Percentiles rank a stretch among this genome's conserved stretches.
phyloP scores from a whole-genome alignment of 2,797 vertebrate genomes.

The Pangasius macronema region DNA sequence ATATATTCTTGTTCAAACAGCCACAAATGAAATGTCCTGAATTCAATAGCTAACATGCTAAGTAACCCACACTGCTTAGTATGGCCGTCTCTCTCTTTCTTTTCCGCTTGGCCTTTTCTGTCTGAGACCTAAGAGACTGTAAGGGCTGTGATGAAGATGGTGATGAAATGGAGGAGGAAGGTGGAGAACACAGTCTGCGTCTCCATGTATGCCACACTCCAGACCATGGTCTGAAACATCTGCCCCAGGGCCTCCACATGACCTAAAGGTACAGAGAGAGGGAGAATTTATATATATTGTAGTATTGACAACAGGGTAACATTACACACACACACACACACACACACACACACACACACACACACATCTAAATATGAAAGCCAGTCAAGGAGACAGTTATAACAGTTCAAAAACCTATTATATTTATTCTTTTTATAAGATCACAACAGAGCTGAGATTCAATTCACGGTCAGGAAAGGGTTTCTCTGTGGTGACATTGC shows the following conservation, averaged over 20 bases:
- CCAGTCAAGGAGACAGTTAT: neutral
- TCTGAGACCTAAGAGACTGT: constrained; percentile 53
- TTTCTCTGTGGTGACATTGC: neutral
- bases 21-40: neutral
- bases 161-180: constrained; percentile 31
- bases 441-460: neutral
- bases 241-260: constrained; percentile 68
- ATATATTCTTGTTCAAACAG: neutral
- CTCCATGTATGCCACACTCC: constrained; percentile 46
- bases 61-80: constrained; percentile 61
- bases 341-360: neutral
- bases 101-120: constrained; percentile 70
- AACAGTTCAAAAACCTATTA: neutral
- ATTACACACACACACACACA: neutral
- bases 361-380: neutral
- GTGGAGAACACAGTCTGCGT: constrained; percentile 53
- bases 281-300: no score
- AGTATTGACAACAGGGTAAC: neutral
- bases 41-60: neutral
- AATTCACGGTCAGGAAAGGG: neutral
- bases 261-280: constrained; percentile 43
- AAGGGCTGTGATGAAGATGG: constrained; percentile 34
- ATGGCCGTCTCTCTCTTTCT: constrained; percentile 66
- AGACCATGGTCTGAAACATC: constrained; percentile 42
- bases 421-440: neutral